Base-by-base conservation (phyloP, 1,140 invertebrate genomes). In the Drosophila kurseongensis region DNA sequence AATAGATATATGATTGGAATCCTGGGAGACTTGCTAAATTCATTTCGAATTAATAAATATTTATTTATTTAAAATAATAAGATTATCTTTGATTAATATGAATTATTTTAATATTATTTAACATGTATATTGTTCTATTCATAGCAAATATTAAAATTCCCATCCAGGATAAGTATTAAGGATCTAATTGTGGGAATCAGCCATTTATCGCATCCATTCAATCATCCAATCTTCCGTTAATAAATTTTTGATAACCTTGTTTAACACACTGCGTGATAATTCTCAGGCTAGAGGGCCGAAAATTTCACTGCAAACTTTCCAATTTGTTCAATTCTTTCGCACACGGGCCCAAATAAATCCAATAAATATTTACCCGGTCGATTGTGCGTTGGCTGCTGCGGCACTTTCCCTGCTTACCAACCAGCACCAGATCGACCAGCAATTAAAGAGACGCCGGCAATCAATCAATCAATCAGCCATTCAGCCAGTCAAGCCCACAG, bases 361-460 rank as follows among this genome's bases (percentile, higher is more conserved):
- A 47, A 71, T 41, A 71, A 71, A 69, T 71, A 71, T 71, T 71
- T 57, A 48, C 63, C 44, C 66, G 40, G 41, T 50, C 65, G 23
- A 66, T 66, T 56, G 55, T 57, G 40, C 55, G 41, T 41, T 57
- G 55, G 55, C 23, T 55, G 58, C 61, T 41, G 45, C 35, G n/a
- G 50, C 51, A 69, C 67, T 71, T 71, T 71, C 67, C 50, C 65
- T 48, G 66, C n/a, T 48, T 4, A 23, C 23, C 23, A 23, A 23
- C 23, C 23, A 23, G 3, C 23, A 32, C 48, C 40, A 50, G 48
- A 18, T 50, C 27, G 27, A 32, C 8, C 29, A 36, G 40, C 69
- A 73, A 73, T 73, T 72, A 75, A 75, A 66, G 73, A 58, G 55
- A 75, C 27, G 72, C 73, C 72, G 72, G 47, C 60, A 66, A 75